Conservation (phyloP, 2,797 vertebrate genomes). For the Etheostoma nigrum region DNA sequence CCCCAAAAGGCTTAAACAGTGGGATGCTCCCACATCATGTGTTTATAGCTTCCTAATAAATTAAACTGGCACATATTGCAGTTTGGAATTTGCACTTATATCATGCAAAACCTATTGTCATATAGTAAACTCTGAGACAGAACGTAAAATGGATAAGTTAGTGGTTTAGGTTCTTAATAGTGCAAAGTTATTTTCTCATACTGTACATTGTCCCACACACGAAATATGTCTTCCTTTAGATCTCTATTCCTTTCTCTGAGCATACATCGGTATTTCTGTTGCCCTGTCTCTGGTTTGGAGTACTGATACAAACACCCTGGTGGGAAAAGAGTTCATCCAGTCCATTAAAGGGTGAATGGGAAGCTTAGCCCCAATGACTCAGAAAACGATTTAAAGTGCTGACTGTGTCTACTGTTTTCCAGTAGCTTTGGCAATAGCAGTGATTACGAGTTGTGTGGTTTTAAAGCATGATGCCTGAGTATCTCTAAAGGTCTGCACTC, state of each 20-base stretch:
- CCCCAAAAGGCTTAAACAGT: neutral
- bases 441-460: neutral
- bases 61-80: neutral
- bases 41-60: neutral
- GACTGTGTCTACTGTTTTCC: neutral
- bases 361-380: too few relatives aligned
- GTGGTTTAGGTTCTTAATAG: neutral
- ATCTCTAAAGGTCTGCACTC: neutral
- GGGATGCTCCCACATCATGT: neutral
- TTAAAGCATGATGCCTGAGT: neutral
- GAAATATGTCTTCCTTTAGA: neutral
- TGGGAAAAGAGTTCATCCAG: neutral
- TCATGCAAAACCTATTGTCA: neutral
- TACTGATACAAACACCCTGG: neutral
- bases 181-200: constrained; percentile 4
- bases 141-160: neutral
- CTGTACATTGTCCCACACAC: too few relatives aligned
- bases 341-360: neutral
- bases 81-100: neutral
- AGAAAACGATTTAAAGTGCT: neutral
- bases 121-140: neutral
- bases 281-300: neutral
- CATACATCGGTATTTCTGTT: neutral
- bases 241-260: neutral
- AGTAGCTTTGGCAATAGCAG: neutral